Evolutionary conservation across 2,888 invertebrate genomes (phyloP), one percentile per base, ranked within the genome.

Genomic region (Pseudococcus longispinus): DNA sequence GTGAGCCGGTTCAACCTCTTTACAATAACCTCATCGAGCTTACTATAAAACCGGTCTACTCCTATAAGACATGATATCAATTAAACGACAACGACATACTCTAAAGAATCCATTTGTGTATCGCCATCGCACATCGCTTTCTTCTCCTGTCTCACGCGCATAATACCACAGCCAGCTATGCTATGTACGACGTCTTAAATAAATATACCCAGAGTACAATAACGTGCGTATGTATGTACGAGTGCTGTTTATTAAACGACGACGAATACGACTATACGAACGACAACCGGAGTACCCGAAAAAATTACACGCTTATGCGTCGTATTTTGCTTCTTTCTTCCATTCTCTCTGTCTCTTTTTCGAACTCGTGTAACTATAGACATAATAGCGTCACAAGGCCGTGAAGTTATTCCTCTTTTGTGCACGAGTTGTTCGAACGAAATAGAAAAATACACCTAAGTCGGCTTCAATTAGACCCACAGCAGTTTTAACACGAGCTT

Each of bases 351-450:
- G 1, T 5, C 42, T 42, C 42, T 80, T 20, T n/a, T n/a, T n/a
- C n/a, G n/a, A n/a, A 37, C 74, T 32, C 74, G 23, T 18, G 70
- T 37, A 9, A 37, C 8, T 5, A 37, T 37, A 70, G 42, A 80
- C 77, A 80, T 80, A 80, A 80, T 42, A 80, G 77, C 77, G 77
- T 80, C 29, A 42, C 77, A 80, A 80, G 77, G 77, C 77, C 77
- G 77, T 32, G 77, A 42, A 80, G 77, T 80, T 32, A 42, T 80
- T 80, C 32, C 77, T 80, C 42, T 80, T 80, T 42, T 20, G 20
- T 29, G 15, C 32, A 42, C 37, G 77, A 80, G 77, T 42, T 18
- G 42, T 29, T 70, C 70, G 70, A 70, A 70, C 29, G 70, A 29
- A 18, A 70, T 26, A 15, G 70, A 70, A 70, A 70, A 29, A 70